A percentile compares a stretch with the other conserved stretches of the same genome.
Conservation (phyloP, 2,888 invertebrate genomes). For the Autographa pulchrina region DNA sequence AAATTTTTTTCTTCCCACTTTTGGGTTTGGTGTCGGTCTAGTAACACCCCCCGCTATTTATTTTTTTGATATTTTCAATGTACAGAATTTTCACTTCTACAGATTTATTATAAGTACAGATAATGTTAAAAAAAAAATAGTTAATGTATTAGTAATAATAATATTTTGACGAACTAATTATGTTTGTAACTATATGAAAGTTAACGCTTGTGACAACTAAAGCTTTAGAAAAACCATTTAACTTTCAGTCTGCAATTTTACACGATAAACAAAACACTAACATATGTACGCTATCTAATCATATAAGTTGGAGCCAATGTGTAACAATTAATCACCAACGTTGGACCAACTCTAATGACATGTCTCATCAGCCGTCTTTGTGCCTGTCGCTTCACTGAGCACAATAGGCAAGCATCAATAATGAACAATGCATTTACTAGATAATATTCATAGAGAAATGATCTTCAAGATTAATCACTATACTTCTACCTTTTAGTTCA, state of each 20-base stretch:
- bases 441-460: slow-evolving; percentile 41
- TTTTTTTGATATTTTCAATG: too few species aligned
- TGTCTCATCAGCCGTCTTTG: slow-evolving; percentile 49
- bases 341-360: slow-evolving; percentile 39
- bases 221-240: not conserved
- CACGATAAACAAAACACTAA: not conserved
- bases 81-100: too few species aligned
- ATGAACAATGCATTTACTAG: slow-evolving; percentile 51
- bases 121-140: too few species aligned
- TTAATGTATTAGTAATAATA: too few species aligned
- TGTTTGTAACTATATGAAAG: too few species aligned
- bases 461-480: slow-evolving; percentile 43
- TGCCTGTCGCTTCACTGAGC: slow-evolving; percentile 37
- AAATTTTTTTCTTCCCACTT: too few species aligned
- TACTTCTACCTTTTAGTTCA: not conserved
- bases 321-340: slow-evolving; percentile 43
- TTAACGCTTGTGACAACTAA: not conserved
- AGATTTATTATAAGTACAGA: too few species aligned
- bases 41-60: too few species aligned
- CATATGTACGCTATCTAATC: not conserved
- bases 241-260: not conserved
- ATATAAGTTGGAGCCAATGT: slow-evolving; percentile 30
- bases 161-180: too few species aligned
- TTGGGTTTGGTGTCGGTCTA: too few species aligned
- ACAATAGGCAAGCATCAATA: slow-evolving; percentile 54